These are phyloP conservation scores for Apostichopus californicus DNA, from an alignment of 35 echinoderm and acorn worm genomes.

Conservation along the genomic window DNA sequence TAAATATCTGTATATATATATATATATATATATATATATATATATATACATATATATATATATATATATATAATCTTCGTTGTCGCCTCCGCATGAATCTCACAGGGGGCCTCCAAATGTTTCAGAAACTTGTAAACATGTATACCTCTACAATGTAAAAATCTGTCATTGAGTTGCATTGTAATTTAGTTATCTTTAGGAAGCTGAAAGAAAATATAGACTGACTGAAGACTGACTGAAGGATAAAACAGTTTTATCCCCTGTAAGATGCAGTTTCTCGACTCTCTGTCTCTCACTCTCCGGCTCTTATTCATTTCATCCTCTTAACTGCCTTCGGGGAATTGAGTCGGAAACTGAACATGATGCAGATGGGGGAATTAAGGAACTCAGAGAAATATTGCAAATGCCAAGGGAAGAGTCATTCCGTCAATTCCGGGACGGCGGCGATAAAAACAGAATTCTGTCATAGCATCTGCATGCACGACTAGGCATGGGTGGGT, in stretches of 20 bases:
- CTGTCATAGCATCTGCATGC: no score
- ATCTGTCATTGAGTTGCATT: constrained; percentile 11
- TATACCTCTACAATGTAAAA: not conserved
- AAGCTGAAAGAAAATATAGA: constrained; percentile 10
- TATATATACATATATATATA: no score
- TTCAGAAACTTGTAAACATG: no score
- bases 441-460: not conserved
- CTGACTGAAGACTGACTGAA: not conserved
- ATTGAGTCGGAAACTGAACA: constrained; percentile 24
- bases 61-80: no score
- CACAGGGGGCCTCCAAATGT: no score
- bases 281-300: not conserved
- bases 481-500: no score
- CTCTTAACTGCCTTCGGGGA: constrained; percentile 29
- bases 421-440: not conserved
- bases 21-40: no score
- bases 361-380: constrained; percentile 20
- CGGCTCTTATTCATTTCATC: not conserved
- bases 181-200: constrained; percentile 26
- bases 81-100: no score
- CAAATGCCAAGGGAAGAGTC: not conserved
- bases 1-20: no score
- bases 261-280: not conserved
- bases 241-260: constrained; percentile 21
- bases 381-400: not conserved